Evolutionary conservation across 2,888 invertebrate genomes (phyloP).

Genomic region (Aphidius colemani): DNA sequence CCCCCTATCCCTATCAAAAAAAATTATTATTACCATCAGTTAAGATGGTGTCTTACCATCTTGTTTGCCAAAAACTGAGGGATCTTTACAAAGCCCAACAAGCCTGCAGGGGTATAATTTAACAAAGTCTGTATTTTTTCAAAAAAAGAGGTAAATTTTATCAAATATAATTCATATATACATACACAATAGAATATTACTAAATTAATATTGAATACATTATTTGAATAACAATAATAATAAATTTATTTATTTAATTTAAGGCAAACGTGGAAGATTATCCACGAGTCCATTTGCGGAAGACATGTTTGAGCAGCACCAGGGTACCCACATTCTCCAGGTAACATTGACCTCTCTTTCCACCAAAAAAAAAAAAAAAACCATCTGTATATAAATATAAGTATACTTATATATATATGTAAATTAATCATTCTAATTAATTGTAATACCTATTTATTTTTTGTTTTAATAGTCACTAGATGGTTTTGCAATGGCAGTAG

Average conservation of each 20-base stretch:
- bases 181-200: no score
- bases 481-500: constrained; percentile 95
- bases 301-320: constrained; percentile 94
- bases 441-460: no score
- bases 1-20: not conserved
- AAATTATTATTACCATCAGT: constrained; percentile 53
- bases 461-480: constrained; percentile 80
- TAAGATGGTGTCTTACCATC: constrained; percentile 43
- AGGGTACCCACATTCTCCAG: constrained; percentile 97
- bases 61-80: constrained; percentile 57
- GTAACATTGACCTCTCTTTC: constrained; percentile 61
- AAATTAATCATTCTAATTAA: not conserved
- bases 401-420: not conserved
- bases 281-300: constrained; percentile 77
- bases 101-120: not conserved
- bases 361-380: not conserved
- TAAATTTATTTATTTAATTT: not conserved
- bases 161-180: constrained; percentile 34
- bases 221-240: not conserved
- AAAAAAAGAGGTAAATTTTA: constrained; percentile 41
- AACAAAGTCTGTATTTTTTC: constrained; percentile 10
- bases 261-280: constrained; percentile 77
- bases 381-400: no score
- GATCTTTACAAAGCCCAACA: constrained; percentile 27
- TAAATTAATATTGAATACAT: not conserved